phyloP scores from a whole-genome alignment of 2,113 vertebrate species.

The Semicossyphus pulcher region DNA sequence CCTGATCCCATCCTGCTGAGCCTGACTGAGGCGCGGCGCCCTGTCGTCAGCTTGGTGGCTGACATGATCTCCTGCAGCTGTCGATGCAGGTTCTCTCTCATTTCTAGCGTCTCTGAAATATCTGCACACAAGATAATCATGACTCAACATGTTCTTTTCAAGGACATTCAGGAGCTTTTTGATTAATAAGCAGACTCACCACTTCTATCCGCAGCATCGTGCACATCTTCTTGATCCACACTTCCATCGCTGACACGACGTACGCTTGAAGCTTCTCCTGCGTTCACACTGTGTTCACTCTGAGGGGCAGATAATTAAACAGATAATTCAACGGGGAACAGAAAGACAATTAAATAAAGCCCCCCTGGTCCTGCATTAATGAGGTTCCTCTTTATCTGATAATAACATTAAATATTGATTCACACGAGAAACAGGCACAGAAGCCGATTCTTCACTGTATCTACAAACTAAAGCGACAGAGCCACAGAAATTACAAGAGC shows the following conservation, averaged over 20 bases:
- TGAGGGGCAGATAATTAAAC: constrained; percentile 21
- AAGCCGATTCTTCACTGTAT: background rate
- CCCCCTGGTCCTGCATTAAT: background rate
- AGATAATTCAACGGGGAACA: background rate
- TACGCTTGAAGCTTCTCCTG: constrained; percentile 46
- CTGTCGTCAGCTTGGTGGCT: constrained; percentile 89
- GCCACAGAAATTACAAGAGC: background rate
- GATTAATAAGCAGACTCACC: constrained; percentile 77
- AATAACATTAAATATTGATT: background rate
- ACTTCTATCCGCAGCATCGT: constrained; percentile 79
- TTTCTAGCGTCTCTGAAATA: constrained; percentile 90
- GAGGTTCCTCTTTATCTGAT: background rate
- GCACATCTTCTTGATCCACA: constrained; percentile 48
- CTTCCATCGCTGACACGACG: constrained; percentile 55
- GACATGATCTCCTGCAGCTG: constrained; percentile 98
- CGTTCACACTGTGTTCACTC: constrained; percentile 39
- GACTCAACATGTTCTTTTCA: background rate
- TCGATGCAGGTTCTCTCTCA: constrained; percentile 94
- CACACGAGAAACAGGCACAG: background rate
- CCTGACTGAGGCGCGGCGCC: constrained; percentile 84
- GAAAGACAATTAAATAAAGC: background rate
- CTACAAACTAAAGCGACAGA: background rate
- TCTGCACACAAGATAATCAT: constrained; percentile 37
- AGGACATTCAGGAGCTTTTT: background rate
- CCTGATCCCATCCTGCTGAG: constrained; percentile 82